Percentiles rank a stretch among this genome's conserved stretches.
Conservation (phyloP, 2,113 vertebrate genomes). For the Labrus mixtus region DNA sequence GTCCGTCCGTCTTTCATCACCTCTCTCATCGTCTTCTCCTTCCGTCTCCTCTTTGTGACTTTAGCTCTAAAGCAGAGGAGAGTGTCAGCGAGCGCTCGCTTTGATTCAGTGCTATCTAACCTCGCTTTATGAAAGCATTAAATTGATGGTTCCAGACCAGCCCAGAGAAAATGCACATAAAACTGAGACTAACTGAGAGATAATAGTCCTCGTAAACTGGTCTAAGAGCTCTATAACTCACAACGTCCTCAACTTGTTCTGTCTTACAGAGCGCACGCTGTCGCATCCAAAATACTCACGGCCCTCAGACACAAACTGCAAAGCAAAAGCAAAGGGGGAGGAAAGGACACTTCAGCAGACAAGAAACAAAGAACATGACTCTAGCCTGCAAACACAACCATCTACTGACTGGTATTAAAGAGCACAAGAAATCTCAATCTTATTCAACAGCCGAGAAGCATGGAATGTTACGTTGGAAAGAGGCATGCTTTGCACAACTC, state of each 20-base stretch:
- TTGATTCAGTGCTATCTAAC: slow-evolving; percentile 85
- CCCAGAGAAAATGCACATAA: slow-evolving; percentile 88
- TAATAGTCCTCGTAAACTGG: slow-evolving; percentile 87
- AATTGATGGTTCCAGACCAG: slow-evolving; percentile 87
- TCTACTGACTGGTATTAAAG: neutral
- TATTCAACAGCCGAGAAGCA: too few species aligned
- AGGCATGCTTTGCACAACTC: too few species aligned
- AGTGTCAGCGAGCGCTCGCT: slow-evolving; percentile 77
- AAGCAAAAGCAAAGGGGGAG: slow-evolving; percentile 38
- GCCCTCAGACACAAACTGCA: slow-evolving; percentile 36
- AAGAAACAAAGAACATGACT: neutral
- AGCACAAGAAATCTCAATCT: neutral
- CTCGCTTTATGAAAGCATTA: slow-evolving; percentile 87
- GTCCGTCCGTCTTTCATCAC: slow-evolving; percentile 65
- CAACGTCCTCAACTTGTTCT: slow-evolving; percentile 72
- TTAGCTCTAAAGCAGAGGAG: slow-evolving; percentile 91
- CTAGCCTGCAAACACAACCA: neutral
- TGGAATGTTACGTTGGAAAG: too few species aligned
- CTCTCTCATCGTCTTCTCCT: slow-evolving; percentile 88
- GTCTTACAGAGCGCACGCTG: slow-evolving; percentile 70
- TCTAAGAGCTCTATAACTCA: slow-evolving; percentile 82
- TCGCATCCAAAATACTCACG: slow-evolving; percentile 72
- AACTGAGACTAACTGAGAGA: slow-evolving; percentile 86
- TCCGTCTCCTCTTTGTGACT: slow-evolving; percentile 93
- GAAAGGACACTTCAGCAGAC: neutral